Evolutionary conservation across 2,888 invertebrate genomes (phyloP).

Genomic region (Sericinus montela): DNA sequence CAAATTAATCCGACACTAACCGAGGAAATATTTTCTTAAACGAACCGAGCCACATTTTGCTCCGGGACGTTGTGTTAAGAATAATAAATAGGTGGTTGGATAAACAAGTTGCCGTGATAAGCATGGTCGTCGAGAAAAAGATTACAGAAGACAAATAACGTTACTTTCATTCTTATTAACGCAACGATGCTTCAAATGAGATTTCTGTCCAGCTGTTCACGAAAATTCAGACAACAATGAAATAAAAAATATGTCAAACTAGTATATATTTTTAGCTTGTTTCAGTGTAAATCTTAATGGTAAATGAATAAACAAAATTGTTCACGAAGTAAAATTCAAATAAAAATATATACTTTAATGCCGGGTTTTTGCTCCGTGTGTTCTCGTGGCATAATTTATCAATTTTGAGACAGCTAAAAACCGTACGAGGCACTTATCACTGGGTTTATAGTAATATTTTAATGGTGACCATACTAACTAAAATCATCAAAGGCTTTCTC

Average conservation of each 20-base stretch:
- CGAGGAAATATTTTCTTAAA: slow-evolving; percentile 6
- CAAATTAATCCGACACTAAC: slow-evolving; percentile 9
- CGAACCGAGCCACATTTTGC: slow-evolving; percentile 21
- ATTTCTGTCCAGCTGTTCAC: background rate
- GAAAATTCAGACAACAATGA: background rate
- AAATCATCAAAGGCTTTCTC: too few species aligned
- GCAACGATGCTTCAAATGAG: slow-evolving; percentile 14
- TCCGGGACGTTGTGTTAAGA: slow-evolving; percentile 22
- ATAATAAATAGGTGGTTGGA: slow-evolving; percentile 26
- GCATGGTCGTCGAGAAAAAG: slow-evolving; percentile 19
- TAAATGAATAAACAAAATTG: too few species aligned
- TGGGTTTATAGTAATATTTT: too few species aligned
- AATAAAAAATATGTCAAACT: background rate
- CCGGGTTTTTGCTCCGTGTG: too few species aligned
- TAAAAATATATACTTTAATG: too few species aligned
- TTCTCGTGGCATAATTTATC: too few species aligned
- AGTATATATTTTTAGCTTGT: too few species aligned
- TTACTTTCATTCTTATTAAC: slow-evolving; percentile 18
- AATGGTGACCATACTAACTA: too few species aligned
- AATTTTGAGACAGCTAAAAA: too few species aligned
- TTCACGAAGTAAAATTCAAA: too few species aligned
- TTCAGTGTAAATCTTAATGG: too few species aligned
- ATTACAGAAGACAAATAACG: slow-evolving; percentile 25
- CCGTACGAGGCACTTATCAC: too few species aligned
- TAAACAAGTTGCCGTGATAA: slow-evolving; percentile 18